A percentile compares a stretch with the other conserved stretches of the same genome.
Evolutionary conservation across 2,888 invertebrate genomes (phyloP).

Genomic region (Eremobia ochroleuca): DNA sequence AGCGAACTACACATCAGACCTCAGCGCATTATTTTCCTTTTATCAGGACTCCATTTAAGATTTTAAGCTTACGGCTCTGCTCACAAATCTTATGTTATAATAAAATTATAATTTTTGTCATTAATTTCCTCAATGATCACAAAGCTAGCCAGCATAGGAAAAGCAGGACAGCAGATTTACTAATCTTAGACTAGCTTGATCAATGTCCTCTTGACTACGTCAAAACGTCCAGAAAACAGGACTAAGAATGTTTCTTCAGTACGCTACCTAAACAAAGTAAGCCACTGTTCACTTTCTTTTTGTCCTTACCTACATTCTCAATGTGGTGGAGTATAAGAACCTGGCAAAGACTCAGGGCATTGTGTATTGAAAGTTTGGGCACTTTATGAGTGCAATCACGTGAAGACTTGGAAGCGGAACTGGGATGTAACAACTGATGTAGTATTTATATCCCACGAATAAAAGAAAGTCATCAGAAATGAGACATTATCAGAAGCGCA

Average conservation of each 20-base stretch:
- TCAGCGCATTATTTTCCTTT: background rate
- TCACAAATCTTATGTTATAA: background rate
- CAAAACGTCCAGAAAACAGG: background rate
- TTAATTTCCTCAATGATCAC: background rate
- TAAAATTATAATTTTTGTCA: background rate
- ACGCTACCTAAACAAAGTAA: background rate
- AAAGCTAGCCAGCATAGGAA: background rate
- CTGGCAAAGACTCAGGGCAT: conserved; percentile 1
- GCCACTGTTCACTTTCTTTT: conserved; percentile 10
- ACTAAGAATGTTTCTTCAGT: background rate
- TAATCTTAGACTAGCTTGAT: background rate
- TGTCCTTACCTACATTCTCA: conserved; percentile 1
- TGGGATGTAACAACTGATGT: conserved; percentile 38
- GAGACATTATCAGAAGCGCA: conserved; percentile 79
- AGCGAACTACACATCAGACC: conserved; percentile 2
- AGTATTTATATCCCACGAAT: conserved; percentile 61
- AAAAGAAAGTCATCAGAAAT: conserved; percentile 84
- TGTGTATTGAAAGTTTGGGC: background rate
- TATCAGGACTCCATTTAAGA: background rate
- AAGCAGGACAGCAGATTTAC: background rate
- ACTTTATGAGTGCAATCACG: background rate
- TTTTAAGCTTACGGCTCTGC: background rate
- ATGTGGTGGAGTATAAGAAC: background rate
- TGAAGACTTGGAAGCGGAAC: conserved; percentile 17
- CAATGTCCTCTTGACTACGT: background rate